Evolutionary conservation across 2,113 vertebrate species (phyloP).

Genomic region (Conger conger): DNA sequence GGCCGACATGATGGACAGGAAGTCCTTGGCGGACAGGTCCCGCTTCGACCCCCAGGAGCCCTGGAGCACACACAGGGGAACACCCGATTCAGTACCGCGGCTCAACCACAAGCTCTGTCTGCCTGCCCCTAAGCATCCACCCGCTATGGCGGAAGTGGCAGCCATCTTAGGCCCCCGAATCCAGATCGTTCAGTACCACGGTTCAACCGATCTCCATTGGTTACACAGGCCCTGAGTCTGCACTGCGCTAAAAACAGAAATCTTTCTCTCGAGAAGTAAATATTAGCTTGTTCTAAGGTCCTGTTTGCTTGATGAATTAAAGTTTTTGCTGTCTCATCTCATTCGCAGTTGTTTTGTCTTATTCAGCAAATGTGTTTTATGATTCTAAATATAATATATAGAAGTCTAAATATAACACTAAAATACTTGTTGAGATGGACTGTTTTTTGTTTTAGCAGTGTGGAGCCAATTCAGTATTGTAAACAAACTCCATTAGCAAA

Average conservation of each 20-base stretch:
- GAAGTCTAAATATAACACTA: no score
- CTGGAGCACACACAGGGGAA: slow-evolving; percentile 56
- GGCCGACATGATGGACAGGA: slow-evolving; percentile 83
- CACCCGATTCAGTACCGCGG: not conserved
- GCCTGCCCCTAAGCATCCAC: not conserved
- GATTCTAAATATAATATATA: no score
- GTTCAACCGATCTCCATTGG: not conserved
- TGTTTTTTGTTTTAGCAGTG: no score
- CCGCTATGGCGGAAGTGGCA: not conserved
- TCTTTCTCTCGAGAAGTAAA: no score
- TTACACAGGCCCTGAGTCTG: not conserved
- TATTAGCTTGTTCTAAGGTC: no score
- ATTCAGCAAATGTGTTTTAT: no score
- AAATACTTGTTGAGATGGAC: no score
- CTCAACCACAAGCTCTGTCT: slow-evolving; percentile 4
- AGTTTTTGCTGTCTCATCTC: no score
- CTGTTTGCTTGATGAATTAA: no score
- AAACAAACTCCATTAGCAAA: not conserved
- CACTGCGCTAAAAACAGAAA: no score
- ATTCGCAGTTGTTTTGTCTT: no score
- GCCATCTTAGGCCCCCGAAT: not conserved
- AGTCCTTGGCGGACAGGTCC: slow-evolving; percentile 77
- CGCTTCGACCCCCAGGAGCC: slow-evolving; percentile 74
- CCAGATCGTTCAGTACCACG: not conserved
- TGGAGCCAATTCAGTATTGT: not conserved